Percentiles rank a stretch among this genome's conserved stretches.
Conservation (phyloP, 2,888 invertebrate species). For the Agriopis leucophaearia region DNA sequence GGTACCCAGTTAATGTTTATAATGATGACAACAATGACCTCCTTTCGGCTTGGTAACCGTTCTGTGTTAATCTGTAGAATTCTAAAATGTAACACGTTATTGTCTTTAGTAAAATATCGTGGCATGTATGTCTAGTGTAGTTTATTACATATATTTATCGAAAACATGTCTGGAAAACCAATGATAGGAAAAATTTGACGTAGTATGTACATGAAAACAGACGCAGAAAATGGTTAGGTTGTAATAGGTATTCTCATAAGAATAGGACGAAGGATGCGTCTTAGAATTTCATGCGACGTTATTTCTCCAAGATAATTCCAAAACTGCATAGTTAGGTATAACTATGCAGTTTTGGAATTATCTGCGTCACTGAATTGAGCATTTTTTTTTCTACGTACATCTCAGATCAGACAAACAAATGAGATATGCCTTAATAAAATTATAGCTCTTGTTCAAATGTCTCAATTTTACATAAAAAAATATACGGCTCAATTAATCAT, state of each 20-base stretch:
- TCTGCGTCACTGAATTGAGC: too few relatives aligned
- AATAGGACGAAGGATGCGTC: background rate
- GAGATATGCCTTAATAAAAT: too few relatives aligned
- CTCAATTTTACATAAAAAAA: too few relatives aligned
- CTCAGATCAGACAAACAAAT: too few relatives aligned
- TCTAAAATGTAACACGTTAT: background rate
- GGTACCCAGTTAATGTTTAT: too few relatives aligned
- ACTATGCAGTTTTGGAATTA: background rate
- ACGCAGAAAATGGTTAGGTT: background rate
- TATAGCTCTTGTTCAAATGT: too few relatives aligned
- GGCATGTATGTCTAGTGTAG: background rate
- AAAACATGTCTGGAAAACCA: background rate
- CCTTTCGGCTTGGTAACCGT: too few relatives aligned
- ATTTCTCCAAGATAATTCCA: background rate
- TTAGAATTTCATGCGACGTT: background rate
- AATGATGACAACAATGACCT: too few relatives aligned
- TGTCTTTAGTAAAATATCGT: background rate
- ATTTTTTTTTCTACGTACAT: too few relatives aligned
- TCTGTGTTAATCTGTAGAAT: background rate
- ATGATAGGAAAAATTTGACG: background rate
- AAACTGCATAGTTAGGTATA: too few relatives aligned
- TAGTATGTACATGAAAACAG: background rate
- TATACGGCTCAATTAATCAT: too few relatives aligned
- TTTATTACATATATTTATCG: constrained; percentile 2
- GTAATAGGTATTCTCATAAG: background rate